Percentiles rank a stretch among this genome's conserved stretches.
phyloP scores from a whole-genome alignment of 92 coral and sea anemone genomes.

The Palythoa heliodiscus region DNA sequence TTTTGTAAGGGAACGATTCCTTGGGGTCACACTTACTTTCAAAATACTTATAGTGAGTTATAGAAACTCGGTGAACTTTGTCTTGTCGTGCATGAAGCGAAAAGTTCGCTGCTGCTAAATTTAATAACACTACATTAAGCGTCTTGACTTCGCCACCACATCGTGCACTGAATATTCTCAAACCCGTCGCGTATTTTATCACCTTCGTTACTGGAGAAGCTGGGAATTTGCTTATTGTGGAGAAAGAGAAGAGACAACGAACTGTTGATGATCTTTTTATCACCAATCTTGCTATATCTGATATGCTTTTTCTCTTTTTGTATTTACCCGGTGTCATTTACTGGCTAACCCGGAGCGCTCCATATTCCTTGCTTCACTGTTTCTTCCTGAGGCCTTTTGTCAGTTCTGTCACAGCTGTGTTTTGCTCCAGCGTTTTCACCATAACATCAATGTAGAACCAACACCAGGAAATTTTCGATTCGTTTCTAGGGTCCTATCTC shows the following conservation, averaged over 20 bases:
- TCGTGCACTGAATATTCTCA: background rate
- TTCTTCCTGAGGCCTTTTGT: constrained; percentile 30
- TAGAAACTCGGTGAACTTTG: background rate
- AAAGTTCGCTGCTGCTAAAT: background rate
- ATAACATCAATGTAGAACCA: no score
- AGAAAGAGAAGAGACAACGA: constrained; percentile 15
- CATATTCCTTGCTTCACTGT: constrained; percentile 13
- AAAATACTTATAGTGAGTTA: background rate
- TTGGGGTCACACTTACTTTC: background rate
- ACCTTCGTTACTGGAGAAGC: constrained; percentile 34
- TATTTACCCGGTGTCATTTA: constrained; percentile 24
- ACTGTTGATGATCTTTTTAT: constrained; percentile 31
- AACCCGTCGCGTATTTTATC: constrained; percentile 28
- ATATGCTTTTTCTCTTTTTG: constrained; percentile 26
- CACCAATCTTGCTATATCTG: constrained; percentile 20
- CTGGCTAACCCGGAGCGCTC: constrained; percentile 5
- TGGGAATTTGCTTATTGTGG: constrained; percentile 35
- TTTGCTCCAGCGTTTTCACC: constrained; percentile 26
- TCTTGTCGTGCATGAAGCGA: background rate
- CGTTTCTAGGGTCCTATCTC: no score
- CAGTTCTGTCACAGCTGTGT: constrained; percentile 27
- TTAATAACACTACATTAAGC: constrained; percentile 2
- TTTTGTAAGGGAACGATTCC: background rate
- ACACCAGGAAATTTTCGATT: no score
- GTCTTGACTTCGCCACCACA: background rate